Percentiles rank a stretch among this genome's conserved stretches.
Conservation (phyloP, 2,797 vertebrate species). For the Cyclopterus lumpus region DNA sequence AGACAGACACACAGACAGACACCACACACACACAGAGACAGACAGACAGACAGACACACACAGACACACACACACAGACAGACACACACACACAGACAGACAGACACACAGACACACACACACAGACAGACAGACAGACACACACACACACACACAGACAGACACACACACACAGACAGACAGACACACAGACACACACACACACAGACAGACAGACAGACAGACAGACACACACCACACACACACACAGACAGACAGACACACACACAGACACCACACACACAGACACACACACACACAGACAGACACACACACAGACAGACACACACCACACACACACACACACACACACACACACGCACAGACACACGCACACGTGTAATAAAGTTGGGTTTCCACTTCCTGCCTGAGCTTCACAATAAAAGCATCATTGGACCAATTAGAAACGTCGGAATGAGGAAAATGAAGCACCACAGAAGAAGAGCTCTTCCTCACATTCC, state of each 20-base stretch:
- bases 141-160: slow-evolving; percentile 40
- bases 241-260: slow-evolving; percentile 3
- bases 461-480: neutral
- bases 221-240: neutral
- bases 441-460: neutral
- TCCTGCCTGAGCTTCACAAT: slow-evolving; percentile 4
- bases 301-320: slow-evolving; percentile 16
- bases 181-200: slow-evolving; percentile 16
- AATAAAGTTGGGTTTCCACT: neutral
- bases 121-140: neutral
- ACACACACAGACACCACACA: slow-evolving; percentile 37
- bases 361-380: neutral
- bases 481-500: neutral
- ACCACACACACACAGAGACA: slow-evolving; percentile 23
- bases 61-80: slow-evolving; percentile 16
- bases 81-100: neutral
- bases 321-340: neutral
- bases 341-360: neutral
- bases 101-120: neutral
- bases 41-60: slow-evolving; percentile 30
- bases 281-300: slow-evolving; percentile 26
- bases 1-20: neutral
- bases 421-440: neutral
- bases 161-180: slow-evolving; percentile 30
- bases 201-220: neutral